A percentile compares a stretch with the other conserved stretches of the same genome.
Evolutionary conservation across 2,888 invertebrate species (phyloP).

Genomic region (Syritta pipiens): DNA sequence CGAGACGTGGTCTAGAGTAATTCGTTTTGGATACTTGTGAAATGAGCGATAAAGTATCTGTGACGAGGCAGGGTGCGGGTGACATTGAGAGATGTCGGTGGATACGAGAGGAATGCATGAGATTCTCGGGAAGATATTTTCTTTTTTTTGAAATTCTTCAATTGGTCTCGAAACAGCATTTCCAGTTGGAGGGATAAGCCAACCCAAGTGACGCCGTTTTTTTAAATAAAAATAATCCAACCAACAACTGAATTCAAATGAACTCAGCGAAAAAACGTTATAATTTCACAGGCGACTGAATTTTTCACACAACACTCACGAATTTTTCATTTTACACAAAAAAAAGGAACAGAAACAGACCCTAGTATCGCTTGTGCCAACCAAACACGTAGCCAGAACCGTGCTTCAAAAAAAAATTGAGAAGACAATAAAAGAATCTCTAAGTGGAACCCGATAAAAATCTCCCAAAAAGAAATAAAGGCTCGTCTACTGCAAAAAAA

Average conservation of each 20-base stretch:
- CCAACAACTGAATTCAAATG: not conserved
- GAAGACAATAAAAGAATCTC: not conserved
- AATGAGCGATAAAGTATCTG: too few species aligned
- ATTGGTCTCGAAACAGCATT: too few species aligned
- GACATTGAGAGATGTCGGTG: too few species aligned
- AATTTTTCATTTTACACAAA: constrained; percentile 15
- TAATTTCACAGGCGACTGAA: constrained; percentile 36
- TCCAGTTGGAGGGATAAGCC: too few species aligned
- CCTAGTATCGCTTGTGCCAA: constrained; percentile 5
- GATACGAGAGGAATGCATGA: too few species aligned
- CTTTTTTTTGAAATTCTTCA: too few species aligned
- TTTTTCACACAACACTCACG: constrained; percentile 38
- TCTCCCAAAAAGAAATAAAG: constrained; percentile 23
- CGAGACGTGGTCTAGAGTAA: too few species aligned
- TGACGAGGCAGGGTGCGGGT: too few species aligned
- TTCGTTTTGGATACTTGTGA: too few species aligned
- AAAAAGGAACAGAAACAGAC: not conserved
- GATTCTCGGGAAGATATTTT: too few species aligned
- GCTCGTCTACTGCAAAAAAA: constrained; percentile 16
- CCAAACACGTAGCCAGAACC: constrained; percentile 7
- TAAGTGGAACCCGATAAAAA: constrained; percentile 46
- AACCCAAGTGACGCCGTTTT: too few species aligned
- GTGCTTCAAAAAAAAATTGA: constrained; percentile 2
- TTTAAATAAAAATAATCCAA: not conserved
- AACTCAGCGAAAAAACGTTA: constrained; percentile 10